These are phyloP conservation scores for Heterodera schachtii DNA, from an alignment of 1,140 invertebrate species.

Conservation along the genomic window DNA sequence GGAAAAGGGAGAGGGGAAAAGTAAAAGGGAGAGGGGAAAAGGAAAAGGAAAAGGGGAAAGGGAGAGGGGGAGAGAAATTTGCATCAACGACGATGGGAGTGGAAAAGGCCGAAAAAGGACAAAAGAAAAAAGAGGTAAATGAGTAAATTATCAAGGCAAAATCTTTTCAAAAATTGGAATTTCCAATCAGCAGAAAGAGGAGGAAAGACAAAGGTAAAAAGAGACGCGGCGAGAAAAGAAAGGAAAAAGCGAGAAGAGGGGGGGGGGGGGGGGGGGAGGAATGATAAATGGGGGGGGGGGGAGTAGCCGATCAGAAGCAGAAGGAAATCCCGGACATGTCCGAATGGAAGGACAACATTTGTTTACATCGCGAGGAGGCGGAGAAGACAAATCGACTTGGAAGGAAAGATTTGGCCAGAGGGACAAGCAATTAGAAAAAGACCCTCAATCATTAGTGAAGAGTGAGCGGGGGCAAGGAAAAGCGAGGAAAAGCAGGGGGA, in stretches of 20 bases:
- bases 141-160: background rate
- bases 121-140: background rate
- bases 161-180: background rate
- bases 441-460: background rate
- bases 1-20: background rate
- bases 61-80: background rate
- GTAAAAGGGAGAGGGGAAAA: background rate
- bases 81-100: background rate
- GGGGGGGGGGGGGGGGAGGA: background rate
- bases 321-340: background rate
- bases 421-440: background rate
- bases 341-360: constrained; percentile 4
- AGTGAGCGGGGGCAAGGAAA: too few relatives aligned
- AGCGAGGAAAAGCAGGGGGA: too few relatives aligned
- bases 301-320: background rate
- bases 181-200: background rate
- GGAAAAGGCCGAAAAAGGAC: background rate
- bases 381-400: constrained; percentile 11
- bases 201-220: background rate
- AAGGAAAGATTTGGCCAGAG: background rate
- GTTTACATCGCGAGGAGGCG: constrained; percentile 6
- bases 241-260: background rate
- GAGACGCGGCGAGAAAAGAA: background rate
- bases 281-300: background rate
- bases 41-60: background rate